Evolutionary conservation across 2,113 vertebrate genomes (phyloP).

Genomic region (Apeltes quadracus): DNA sequence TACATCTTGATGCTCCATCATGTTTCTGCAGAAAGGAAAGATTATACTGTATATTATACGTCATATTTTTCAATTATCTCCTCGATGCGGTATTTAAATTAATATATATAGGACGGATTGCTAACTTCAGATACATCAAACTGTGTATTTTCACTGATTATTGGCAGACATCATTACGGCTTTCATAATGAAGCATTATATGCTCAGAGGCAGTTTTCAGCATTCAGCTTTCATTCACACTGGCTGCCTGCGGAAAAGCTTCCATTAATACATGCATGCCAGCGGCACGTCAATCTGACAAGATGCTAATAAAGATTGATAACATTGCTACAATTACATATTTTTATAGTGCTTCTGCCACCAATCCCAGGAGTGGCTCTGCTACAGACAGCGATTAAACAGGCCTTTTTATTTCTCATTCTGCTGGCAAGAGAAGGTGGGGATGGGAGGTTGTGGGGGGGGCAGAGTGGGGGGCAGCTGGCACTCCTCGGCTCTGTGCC

Average conservation of each 20-base stretch:
- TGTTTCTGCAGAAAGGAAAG: no score
- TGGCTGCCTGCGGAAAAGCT: constrained; percentile 54
- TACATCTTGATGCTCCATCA: no score
- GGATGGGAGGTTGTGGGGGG: neutral
- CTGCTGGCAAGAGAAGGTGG: constrained; percentile 43
- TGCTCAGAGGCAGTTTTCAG: constrained; percentile 24
- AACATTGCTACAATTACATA: constrained; percentile 78
- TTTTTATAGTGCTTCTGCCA: constrained; percentile 72
- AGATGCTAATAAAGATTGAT: constrained; percentile 85
- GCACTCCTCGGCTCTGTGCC: constrained; percentile 73
- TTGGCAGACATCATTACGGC: neutral
- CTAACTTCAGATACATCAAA: neutral
- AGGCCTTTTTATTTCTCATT: constrained; percentile 66
- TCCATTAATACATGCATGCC: constrained; percentile 75
- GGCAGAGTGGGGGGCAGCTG: constrained; percentile 21
- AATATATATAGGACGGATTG: no score
- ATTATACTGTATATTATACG: no score
- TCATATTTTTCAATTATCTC: no score
- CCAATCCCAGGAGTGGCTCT: constrained; percentile 65
- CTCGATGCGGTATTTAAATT: no score
- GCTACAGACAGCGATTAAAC: constrained; percentile 67
- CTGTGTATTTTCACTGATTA: neutral
- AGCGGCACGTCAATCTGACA: constrained; percentile 76
- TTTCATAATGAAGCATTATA: constrained; percentile 3
- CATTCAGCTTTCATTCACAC: constrained; percentile 34